Percentiles rank a stretch among this genome's conserved stretches.
These are phyloP conservation scores for Catocala nupta DNA, from an alignment of 2,888 invertebrate species.

Conservation along the genomic window DNA sequence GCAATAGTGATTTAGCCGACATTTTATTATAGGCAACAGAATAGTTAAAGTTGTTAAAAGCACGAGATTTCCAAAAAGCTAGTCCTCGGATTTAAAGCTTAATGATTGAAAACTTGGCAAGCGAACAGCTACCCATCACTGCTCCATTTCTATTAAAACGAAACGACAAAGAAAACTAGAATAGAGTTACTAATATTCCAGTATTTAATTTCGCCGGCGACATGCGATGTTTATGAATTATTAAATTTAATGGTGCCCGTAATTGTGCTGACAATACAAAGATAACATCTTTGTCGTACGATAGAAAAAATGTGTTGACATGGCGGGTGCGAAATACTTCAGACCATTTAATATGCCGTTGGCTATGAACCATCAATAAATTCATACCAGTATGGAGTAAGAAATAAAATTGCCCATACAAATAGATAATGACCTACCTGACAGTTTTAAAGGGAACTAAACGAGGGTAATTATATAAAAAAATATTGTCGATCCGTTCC, in stretches of 20 bases:
- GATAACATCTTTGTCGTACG: conserved; percentile 41
- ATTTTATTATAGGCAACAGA: too few relatives aligned
- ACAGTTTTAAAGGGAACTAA: conserved; percentile 10
- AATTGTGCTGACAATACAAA: conserved; percentile 43
- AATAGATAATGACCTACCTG: conserved; percentile 8
- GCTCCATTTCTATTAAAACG: neutral
- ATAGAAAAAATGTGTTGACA: conserved; percentile 48
- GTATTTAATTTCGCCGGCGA: neutral
- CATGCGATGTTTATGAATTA: conserved; percentile 14
- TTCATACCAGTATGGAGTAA: conserved; percentile 44
- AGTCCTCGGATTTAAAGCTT: too few relatives aligned
- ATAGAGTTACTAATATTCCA: too few relatives aligned
- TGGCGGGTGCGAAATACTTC: conserved; percentile 64
- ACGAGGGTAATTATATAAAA: neutral
- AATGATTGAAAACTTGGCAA: too few relatives aligned
- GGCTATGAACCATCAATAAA: conserved; percentile 49
- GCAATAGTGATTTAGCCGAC: too few relatives aligned
- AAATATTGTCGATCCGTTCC: neutral
- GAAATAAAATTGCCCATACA: conserved; percentile 44
- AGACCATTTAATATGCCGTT: conserved; percentile 51
- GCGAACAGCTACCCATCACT: too few relatives aligned
- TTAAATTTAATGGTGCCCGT: conserved; percentile 36
- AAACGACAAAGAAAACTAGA: conserved; percentile 17
- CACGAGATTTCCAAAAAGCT: too few relatives aligned
- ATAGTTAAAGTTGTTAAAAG: too few relatives aligned